Conservation (phyloP, 2,113 vertebrate genomes). For the Myotis yumanensis region DNA sequence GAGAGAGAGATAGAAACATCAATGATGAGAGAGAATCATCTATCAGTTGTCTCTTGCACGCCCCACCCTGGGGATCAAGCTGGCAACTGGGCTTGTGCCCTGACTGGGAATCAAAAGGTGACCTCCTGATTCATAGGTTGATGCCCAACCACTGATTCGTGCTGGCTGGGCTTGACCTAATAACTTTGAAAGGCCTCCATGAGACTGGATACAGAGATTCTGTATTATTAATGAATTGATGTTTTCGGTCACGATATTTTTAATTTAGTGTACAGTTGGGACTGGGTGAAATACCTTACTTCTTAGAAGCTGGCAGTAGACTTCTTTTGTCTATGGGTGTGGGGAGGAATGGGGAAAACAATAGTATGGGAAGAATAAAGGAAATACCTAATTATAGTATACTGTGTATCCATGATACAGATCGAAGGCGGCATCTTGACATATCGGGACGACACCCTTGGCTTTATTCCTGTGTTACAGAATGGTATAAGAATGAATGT, state of each 20-base stretch:
- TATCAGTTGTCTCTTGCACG: too few species aligned
- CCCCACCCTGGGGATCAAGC: too few species aligned
- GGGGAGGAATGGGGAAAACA: background rate
- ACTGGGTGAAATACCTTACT: background rate
- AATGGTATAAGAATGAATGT: background rate
- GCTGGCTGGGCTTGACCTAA: background rate
- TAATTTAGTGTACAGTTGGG: background rate
- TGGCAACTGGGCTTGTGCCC: too few species aligned
- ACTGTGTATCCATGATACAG: background rate
- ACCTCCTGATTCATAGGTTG: too few species aligned
- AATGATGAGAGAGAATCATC: too few species aligned
- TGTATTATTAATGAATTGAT: slow-evolving; percentile 10
- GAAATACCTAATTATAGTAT: background rate
- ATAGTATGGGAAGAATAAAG: background rate
- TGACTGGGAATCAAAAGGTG: too few species aligned
- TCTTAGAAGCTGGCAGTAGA: background rate
- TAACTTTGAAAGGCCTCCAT: background rate
- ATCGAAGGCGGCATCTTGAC: background rate
- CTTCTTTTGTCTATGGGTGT: background rate
- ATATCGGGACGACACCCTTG: background rate
- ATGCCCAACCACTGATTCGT: too few species aligned
- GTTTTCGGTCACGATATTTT: background rate
- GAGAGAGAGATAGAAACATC: too few species aligned
- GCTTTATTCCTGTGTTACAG: background rate
- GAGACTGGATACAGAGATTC: background rate